Conservation (phyloP, 2,797 vertebrate species). For the Hapalemur alaotrensis region DNA sequence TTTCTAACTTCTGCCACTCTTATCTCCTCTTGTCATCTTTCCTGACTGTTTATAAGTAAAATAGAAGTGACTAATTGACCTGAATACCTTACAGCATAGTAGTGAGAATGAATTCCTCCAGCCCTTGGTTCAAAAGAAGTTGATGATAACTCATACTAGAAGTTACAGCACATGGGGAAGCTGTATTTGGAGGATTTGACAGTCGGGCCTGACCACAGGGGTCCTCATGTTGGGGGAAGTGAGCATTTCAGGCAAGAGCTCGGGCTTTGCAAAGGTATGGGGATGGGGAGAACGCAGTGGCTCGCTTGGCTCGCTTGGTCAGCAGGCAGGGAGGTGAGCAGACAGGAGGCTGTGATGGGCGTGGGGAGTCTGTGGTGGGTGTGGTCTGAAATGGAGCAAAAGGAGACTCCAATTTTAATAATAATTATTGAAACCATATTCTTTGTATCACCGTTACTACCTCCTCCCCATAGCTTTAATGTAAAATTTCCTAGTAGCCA, state of each 20-base stretch:
- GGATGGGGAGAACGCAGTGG: background rate
- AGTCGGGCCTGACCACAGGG: background rate
- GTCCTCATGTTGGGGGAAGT: background rate
- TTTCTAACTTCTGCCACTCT: background rate
- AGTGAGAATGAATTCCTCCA: background rate
- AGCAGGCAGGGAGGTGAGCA: background rate
- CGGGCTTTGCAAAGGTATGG: no score
- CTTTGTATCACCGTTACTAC: background rate
- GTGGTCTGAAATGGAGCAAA: background rate
- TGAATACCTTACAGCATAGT: background rate
- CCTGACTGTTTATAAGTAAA: background rate
- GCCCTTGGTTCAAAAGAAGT: background rate
- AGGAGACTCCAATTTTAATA: background rate
- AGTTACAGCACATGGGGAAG: background rate
- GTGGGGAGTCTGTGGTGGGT: background rate
- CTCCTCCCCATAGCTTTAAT: rapidly evolving
- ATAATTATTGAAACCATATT: background rate
- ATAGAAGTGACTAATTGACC: background rate
- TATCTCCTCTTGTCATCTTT: background rate
- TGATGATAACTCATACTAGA: background rate
- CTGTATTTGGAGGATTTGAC: background rate
- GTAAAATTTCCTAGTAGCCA: background rate
- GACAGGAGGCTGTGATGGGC: no score
- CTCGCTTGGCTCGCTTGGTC: background rate
- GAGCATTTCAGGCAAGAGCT: background rate